Conservation (phyloP, 1,140 invertebrate genomes). For the Leptinotarsa lineolata region DNA sequence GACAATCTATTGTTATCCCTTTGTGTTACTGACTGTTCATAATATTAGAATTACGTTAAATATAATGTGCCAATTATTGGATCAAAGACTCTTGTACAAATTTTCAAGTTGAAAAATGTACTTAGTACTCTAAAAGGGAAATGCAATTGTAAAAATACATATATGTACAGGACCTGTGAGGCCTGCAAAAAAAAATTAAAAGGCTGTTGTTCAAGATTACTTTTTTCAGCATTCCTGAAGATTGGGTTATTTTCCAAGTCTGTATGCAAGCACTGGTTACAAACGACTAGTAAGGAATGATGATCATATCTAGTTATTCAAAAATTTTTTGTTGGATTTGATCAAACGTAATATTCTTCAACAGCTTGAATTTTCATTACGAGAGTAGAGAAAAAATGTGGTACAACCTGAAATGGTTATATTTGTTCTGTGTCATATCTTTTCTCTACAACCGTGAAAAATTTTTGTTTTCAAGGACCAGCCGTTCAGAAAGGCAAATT, state of each 20-base stretch:
- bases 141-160: too few relatives aligned
- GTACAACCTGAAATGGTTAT: background rate
- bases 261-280: too few relatives aligned
- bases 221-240: too few relatives aligned
- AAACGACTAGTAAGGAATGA: too few relatives aligned
- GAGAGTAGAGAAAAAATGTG: background rate
- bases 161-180: too few relatives aligned
- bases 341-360: background rate
- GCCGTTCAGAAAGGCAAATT: background rate
- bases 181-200: too few relatives aligned
- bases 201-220: too few relatives aligned
- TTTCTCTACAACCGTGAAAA: background rate
- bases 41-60: conserved; percentile 27
- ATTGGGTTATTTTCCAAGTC: too few relatives aligned
- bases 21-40: conserved; percentile 40
- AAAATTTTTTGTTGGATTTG: too few relatives aligned
- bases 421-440: background rate
- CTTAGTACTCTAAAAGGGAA: background rate
- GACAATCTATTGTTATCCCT: conserved; percentile 52
- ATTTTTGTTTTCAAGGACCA: background rate
- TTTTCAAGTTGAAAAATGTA: conserved; percentile 25
- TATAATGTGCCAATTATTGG: conserved; percentile 41
- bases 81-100: conserved; percentile 39
- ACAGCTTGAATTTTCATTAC: background rate
- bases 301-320: too few relatives aligned